phyloP scores from a whole-genome alignment of 2,113 vertebrate genomes.

The Grantiella picta region DNA sequence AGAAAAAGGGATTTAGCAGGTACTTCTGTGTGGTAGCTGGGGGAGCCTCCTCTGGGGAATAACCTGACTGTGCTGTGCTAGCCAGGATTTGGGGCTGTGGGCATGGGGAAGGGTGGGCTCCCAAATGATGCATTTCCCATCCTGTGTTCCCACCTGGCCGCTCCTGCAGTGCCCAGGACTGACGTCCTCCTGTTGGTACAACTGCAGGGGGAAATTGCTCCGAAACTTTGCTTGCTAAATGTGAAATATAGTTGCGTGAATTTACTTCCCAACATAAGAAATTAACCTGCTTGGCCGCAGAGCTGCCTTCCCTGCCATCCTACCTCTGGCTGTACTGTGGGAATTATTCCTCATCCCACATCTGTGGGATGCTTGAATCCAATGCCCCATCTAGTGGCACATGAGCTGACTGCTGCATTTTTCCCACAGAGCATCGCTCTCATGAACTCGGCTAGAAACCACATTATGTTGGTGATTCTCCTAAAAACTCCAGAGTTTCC shows the following conservation, averaged over 20 bases:
- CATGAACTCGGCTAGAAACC: rapidly evolving
- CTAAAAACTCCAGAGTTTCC: background rate
- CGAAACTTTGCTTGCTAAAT: background rate
- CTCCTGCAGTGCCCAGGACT: background rate
- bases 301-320: background rate
- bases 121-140: background rate
- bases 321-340: rapidly evolving
- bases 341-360: background rate
- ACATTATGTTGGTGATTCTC: background rate
- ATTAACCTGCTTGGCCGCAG: rapidly evolving
- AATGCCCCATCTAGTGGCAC: conserved; percentile 41
- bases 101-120: background rate
- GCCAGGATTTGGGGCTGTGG: background rate
- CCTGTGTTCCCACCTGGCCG: background rate
- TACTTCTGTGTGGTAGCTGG: background rate
- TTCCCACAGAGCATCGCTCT: rapidly evolving
- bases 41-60: background rate
- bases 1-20: background rate
- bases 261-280: background rate
- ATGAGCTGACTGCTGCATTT: background rate
- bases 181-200: background rate
- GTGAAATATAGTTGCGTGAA: background rate
- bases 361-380: background rate
- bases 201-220: background rate
- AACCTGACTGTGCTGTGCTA: background rate